Conservation (phyloP, 2,113 vertebrate genomes). For the Pseudolaguvia tuberculata region DNA sequence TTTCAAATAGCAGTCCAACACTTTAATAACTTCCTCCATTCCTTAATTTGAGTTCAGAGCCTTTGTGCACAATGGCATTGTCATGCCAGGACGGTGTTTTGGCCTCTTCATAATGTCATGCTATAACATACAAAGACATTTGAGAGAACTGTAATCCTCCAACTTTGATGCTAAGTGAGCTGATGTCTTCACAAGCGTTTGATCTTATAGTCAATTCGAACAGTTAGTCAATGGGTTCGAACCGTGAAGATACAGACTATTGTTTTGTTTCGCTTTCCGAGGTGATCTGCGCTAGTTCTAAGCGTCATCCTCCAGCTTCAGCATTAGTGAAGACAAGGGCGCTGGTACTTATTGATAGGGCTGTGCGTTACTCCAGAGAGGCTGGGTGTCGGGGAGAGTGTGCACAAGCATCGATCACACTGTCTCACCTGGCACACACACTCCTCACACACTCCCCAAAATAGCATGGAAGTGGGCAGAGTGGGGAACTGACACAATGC, state of each 20-base stretch:
- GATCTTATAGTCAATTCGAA: too few species aligned
- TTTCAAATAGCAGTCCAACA: too few species aligned
- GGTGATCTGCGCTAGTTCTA: constrained; percentile 4
- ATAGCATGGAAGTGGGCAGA: constrained; percentile 44
- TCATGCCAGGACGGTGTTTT: too few species aligned
- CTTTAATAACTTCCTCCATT: too few species aligned
- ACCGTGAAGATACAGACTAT: neutral
- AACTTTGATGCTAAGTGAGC: too few species aligned
- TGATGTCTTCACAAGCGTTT: too few species aligned
- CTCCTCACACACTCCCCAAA: constrained; percentile 40
- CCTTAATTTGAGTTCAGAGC: too few species aligned
- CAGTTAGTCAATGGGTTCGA: neutral
- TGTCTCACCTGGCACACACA: constrained; percentile 29
- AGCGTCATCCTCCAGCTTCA: constrained; percentile 18
- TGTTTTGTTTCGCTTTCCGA: neutral
- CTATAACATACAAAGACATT: too few species aligned
- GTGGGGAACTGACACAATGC: constrained; percentile 36
- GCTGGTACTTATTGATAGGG: constrained; percentile 51
- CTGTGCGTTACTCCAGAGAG: constrained; percentile 48
- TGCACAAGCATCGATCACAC: constrained; percentile 57
- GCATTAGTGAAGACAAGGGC: constrained; percentile 50
- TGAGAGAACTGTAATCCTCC: too few species aligned
- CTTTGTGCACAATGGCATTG: too few species aligned
- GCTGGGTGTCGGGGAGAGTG: constrained; percentile 45
- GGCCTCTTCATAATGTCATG: too few species aligned